phyloP scores from a whole-genome alignment of 1,140 invertebrate species.

The Rhopalosiphum padi region DNA sequence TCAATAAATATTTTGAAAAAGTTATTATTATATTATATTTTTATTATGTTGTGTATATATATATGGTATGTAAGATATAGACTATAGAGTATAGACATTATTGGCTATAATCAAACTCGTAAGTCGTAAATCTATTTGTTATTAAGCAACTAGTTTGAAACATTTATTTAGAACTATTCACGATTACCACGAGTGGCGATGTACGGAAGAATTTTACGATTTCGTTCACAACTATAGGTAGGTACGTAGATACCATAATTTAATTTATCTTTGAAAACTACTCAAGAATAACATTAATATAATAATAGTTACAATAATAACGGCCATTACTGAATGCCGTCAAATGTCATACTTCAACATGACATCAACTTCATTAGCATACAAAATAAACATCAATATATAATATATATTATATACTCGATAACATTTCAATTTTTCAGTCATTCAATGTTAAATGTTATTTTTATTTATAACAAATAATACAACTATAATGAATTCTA shows the following conservation, averaged over 20 bases:
- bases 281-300: not conserved
- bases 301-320: slow-evolving; percentile 1
- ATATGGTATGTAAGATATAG: too few relatives aligned
- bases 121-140: not conserved
- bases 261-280: not conserved
- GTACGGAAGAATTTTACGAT: not conserved
- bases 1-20: not conserved
- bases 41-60: not conserved
- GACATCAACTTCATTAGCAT: not conserved
- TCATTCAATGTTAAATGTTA: not conserved
- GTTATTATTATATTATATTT: not conserved
- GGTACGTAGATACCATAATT: not conserved
- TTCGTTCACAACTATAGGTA: not conserved
- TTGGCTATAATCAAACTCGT: not conserved
- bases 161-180: not conserved
- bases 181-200: not conserved
- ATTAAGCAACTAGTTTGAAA: not conserved
- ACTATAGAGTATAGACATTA: not conserved
- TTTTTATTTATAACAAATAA: not conserved
- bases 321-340: not conserved
- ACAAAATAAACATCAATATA: not conserved
- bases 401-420: not conserved
- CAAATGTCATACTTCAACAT: not conserved
- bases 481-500: not conserved
- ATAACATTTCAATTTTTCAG: not conserved